Percentiles rank a stretch among this genome's conserved stretches.
Evolutionary conservation across 2,888 invertebrate genomes (phyloP).

Genomic region (Stenodera caucasica): DNA sequence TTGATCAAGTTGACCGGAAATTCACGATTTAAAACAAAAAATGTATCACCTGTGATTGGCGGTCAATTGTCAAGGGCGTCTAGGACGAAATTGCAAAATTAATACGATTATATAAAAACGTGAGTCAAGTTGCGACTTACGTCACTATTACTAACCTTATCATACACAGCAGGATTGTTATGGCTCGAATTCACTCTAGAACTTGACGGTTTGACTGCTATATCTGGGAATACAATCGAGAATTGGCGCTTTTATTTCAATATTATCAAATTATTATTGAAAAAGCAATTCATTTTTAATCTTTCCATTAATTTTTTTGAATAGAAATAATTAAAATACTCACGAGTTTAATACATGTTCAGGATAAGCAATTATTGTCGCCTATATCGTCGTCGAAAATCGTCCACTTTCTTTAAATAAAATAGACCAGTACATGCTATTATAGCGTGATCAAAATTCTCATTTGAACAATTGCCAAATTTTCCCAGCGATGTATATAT

Average conservation of each 20-base stretch:
- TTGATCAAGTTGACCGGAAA: not conserved
- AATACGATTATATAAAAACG: not conserved
- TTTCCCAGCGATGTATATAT: not conserved
- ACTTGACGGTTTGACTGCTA: not conserved
- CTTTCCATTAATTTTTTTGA: not conserved
- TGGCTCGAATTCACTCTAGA: not conserved
- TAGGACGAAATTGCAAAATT: not conserved
- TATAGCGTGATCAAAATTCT: constrained; percentile 7
- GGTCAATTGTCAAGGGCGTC: not conserved
- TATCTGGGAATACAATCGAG: not conserved
- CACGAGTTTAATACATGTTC: constrained; percentile 1
- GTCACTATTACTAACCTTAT: not conserved
- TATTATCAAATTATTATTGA: no score
- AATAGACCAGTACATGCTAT: not conserved
- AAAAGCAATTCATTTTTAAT: no score
- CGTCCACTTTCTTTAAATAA: not conserved
- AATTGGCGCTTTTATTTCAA: not conserved
- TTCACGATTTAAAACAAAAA: not conserved
- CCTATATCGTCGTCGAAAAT: not conserved
- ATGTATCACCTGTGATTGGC: constrained; percentile 1
- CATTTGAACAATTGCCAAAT: constrained; percentile 5
- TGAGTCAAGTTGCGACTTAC: not conserved
- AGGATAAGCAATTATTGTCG: not conserved
- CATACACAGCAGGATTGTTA: not conserved
- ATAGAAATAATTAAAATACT: not conserved